A percentile compares a stretch with the other conserved stretches of the same genome.
phyloP scores from a whole-genome alignment of 2,113 vertebrate species.

The Accipiter cooperii region DNA sequence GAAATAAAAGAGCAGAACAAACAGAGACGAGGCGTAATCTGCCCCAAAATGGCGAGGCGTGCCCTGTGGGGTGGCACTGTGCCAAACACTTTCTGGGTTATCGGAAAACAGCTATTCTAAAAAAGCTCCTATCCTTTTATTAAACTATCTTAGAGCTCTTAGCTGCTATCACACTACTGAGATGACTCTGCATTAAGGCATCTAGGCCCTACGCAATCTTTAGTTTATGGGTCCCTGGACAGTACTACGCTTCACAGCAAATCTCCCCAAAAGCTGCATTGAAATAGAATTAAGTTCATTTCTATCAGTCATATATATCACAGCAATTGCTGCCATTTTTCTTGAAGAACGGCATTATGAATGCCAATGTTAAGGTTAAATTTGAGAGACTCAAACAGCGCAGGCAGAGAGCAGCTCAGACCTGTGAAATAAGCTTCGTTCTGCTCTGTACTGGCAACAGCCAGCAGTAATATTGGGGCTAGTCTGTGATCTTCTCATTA shows the following conservation, averaged over 20 bases:
- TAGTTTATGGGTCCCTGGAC: background rate
- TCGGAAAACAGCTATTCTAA: background rate
- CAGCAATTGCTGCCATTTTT: background rate
- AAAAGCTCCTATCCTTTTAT: background rate
- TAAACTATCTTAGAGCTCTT: background rate
- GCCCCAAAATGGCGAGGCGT: background rate
- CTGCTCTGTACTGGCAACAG: background rate
- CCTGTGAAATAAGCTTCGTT: background rate
- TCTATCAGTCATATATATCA: background rate
- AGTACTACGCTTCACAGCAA: background rate
- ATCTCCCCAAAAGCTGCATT: background rate
- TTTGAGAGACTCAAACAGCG: background rate
- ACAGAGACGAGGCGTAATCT: accelerated
- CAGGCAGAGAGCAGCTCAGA: background rate
- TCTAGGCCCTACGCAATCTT: background rate
- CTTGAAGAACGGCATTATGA: background rate
- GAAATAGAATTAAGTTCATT: background rate
- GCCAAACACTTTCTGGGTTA: background rate
- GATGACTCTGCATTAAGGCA: background rate
- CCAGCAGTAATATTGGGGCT: background rate
- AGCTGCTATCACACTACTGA: background rate
- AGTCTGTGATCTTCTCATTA: background rate
- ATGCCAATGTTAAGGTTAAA: background rate
- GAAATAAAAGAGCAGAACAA: background rate
- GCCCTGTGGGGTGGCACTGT: background rate